Evolutionary conservation across 2,113 vertebrate genomes (phyloP), one percentile per base, ranked within the genome.

Genomic region (Butorides virescens): DNA sequence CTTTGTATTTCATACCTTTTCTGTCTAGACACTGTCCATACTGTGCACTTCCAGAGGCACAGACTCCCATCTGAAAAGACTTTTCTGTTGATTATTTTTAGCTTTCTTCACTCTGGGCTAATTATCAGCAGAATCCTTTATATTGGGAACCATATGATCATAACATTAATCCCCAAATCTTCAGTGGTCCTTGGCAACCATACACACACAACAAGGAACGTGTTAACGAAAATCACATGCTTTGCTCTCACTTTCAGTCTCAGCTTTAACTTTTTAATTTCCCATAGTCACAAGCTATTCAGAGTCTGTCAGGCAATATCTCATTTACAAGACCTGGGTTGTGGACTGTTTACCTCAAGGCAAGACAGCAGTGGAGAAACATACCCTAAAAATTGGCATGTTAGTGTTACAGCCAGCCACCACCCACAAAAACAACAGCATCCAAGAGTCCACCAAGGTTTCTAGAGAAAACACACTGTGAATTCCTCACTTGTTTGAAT

Each of bases 1-100:
- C 70, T 91, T 88, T 90, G n/a, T 73, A 71, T 83, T 92, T 87
- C 87, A 44, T 92, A 95, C 75, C 58, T 95, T 90, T 83, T 91
- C 91, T 61, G 61, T 75, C 81, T 79, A 89, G 91, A 94, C 80
- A 75, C 18, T 66, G 61, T 25, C 80, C 77, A 72, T 11, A 72
- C n/a, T 3, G 11, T 39, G 30, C 29, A 29, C 34, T 92, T 89
- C 25, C 52, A 90, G 65, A 73, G 32, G 62, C 62, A 87, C 25
- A 37, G 77, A 32, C 29, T 79, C 53, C 32, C 32, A 91, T 22
- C 53, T 71, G 32, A 93, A 93, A 94, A 90, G 37, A 47, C 29
- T 90, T 83, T 91, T 61, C 52, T 91, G 53, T 34, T n/a, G 46
- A 76, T 76, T 85, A 90, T 61, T 92, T 95, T 75, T 75, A 65